Evolutionary conservation across 2,113 vertebrate genomes (phyloP).

Genomic region (Castor canadensis): DNA sequence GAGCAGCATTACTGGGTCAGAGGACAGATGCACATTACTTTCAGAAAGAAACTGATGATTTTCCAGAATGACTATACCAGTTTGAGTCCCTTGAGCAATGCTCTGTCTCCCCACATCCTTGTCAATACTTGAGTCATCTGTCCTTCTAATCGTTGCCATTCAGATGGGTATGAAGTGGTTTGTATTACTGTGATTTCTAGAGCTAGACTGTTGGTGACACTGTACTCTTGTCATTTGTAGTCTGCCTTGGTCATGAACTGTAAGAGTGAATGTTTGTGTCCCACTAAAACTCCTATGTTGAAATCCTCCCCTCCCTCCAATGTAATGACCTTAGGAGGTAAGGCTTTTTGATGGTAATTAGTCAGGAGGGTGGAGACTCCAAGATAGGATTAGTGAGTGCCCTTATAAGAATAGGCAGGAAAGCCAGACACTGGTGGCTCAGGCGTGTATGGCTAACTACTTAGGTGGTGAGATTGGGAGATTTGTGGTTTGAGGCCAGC

Average conservation of each 20-base stretch:
- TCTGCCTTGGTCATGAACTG: not conserved
- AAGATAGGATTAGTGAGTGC: not conserved
- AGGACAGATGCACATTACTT: constrained; percentile 26
- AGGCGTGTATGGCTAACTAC: too few relatives aligned
- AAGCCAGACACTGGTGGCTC: too few relatives aligned
- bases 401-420: not conserved
- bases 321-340: not conserved
- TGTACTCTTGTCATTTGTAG: not conserved
- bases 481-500: too few relatives aligned
- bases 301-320: not conserved
- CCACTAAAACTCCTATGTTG: not conserved
- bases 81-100: not conserved
- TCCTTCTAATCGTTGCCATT: not conserved
- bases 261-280: not conserved
- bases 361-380: not conserved
- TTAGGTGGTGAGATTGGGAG: too few relatives aligned
- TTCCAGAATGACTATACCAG: not conserved
- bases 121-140: not conserved
- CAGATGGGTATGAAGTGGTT: not conserved
- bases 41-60: constrained; percentile 3
- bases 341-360: not conserved
- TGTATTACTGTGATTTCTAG: not conserved
- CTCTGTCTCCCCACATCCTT: constrained; percentile 22
- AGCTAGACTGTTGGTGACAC: not conserved
- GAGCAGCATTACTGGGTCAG: constrained; percentile 27